Base-by-base conservation (phyloP, 2,888 invertebrate genomes). In the Eurytoma californica region DNA sequence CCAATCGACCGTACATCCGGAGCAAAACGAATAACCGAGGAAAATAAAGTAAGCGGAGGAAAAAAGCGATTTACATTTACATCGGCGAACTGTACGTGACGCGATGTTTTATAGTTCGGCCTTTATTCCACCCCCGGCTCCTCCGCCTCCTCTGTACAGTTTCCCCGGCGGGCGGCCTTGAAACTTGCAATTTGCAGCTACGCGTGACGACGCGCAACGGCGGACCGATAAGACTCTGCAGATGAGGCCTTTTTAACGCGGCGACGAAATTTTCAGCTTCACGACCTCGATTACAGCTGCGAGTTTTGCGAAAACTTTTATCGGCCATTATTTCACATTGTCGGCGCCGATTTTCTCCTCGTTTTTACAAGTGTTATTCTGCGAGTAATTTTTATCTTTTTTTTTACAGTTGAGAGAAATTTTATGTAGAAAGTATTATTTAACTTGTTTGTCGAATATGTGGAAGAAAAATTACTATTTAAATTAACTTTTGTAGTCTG, bases 171-270 rank as follows among this genome's bases (percentile, higher is more conserved):
- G n/a, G 49, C 57, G 66, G n/a, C 73, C 66, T 73, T 73, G 73
- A 73, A 73, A 73, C 65, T 66, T 55, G 67, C 67, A 68, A 68
- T 68, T 68, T 68, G 66, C 55, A 73, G 53, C 55, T 55, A n/a
- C 49, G 57, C 24, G 55, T 66, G 73, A 65, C 53, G 72, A 61
- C 57, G 57, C 65, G 47, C 63, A 49, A 20, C 55, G 47, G 9
- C 67, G 24, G 28, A 18, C 67, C 75, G 75, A 75, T 75, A 75
- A 75, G 60, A 60, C 75, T 30, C 39, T 28, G 67, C 28, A 49
- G 58, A 65, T 74, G 66, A 74, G 66, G 47, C 58, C 66, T 53
- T 66, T 74, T 74, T 74, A 73, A n/a, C 66, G 74, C 47, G 28
- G 47, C 24, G 18, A 3, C 30, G 28, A 18, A 58, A 67, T 67